Conservation (phyloP, 2,113 vertebrate genomes). For the Myrmophylax atrothorax region DNA sequence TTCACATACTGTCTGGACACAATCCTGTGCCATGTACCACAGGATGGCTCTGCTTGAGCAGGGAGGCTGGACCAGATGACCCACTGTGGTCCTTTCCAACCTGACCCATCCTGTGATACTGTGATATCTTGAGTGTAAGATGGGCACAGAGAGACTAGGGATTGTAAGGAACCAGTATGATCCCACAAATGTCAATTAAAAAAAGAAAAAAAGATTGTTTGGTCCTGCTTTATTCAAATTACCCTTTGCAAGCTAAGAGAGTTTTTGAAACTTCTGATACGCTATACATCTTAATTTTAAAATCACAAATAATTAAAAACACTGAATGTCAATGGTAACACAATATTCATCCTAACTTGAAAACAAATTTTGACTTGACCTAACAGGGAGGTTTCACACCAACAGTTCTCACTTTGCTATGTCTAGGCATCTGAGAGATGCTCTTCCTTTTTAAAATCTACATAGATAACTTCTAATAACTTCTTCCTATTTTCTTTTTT, state of each 20-base stretch:
- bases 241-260: not conserved
- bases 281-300: not conserved
- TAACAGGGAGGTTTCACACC: not conserved
- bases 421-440: not conserved
- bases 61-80: not conserved
- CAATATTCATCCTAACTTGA: not conserved
- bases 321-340: not conserved
- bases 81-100: not conserved
- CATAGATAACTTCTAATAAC: not conserved
- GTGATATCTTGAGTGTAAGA: not conserved
- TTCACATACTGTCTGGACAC: not conserved
- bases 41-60: fast-evolving
- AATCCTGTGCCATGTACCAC: not conserved
- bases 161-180: not conserved
- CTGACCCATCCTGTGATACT: not conserved
- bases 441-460: not conserved
- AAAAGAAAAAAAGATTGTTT: not conserved
- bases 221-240: not conserved
- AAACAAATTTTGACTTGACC: not conserved
- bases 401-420: not conserved
- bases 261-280: not conserved
- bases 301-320: not conserved
- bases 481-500: not conserved
- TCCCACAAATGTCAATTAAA: not conserved
- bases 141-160: not conserved